Evolutionary conservation across 2,888 invertebrate species (phyloP).

Genomic region (Cerastis rubricosa): DNA sequence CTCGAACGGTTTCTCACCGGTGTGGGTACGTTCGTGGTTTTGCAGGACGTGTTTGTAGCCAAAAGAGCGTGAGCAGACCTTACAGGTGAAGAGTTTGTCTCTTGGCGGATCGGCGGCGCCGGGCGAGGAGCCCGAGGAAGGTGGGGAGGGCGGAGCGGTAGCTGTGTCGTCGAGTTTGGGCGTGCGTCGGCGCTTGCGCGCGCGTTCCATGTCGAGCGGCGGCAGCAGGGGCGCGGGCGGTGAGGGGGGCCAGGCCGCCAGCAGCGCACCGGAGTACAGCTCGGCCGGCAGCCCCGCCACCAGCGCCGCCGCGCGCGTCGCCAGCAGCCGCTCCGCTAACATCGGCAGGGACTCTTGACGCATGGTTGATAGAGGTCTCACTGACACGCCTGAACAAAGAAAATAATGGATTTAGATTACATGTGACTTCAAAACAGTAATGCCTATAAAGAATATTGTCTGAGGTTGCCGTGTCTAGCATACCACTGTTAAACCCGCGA

Average conservation of each 20-base stretch:
- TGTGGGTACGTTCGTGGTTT: conserved; percentile 98
- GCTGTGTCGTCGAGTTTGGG: conserved; percentile 85
- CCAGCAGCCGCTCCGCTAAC: conserved; percentile 90
- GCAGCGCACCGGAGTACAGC: conserved; percentile 92
- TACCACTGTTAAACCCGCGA: no score
- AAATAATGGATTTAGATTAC: conserved; percentile 27
- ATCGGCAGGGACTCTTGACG: conserved; percentile 88
- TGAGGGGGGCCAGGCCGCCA: conserved; percentile 90
- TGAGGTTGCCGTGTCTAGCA: neutral
- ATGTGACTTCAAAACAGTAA: neutral
- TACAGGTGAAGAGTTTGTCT: conserved; percentile 97
- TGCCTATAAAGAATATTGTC: neutral
- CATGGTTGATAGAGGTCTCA: conserved; percentile 88
- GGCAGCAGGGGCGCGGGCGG: conserved; percentile 91
- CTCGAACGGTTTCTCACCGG: conserved; percentile 98
- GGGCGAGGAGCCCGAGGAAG: conserved; percentile 89
- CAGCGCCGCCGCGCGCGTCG: conserved; percentile 88
- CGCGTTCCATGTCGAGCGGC: conserved; percentile 84
- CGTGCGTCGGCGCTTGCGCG: conserved; percentile 87
- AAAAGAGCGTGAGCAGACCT: conserved; percentile 96
- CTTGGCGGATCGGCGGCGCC: conserved; percentile 90
- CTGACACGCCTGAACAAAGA: conserved; percentile 86
- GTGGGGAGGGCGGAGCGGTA: conserved; percentile 83
- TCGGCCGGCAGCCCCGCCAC: conserved; percentile 91
- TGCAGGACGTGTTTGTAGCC: conserved; percentile 98